phyloP scores from a whole-genome alignment of 1,140 invertebrate species.

The Lepidurus apus region DNA sequence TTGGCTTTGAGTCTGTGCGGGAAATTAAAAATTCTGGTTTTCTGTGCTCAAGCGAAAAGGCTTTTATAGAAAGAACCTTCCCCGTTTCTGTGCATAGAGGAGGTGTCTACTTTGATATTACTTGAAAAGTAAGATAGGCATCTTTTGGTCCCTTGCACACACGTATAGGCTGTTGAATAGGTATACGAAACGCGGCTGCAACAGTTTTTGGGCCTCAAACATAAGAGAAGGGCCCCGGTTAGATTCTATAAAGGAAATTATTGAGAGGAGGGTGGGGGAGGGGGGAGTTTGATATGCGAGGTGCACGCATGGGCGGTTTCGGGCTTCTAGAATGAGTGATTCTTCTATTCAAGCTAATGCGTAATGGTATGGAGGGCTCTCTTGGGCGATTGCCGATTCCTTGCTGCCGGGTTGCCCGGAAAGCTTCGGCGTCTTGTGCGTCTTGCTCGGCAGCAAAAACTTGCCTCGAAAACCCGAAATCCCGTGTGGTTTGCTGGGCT shows the following conservation, averaged over 20 bases:
- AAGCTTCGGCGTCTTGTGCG: not conserved
- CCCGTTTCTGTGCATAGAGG: not conserved
- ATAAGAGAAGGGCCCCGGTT: no score
- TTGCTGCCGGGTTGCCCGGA: not conserved
- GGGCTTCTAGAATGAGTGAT: no score
- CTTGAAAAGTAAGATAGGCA: not conserved
- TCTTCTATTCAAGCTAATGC: no score
- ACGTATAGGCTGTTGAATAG: not conserved
- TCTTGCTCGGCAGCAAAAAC: not conserved
- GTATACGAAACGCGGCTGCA: no score
- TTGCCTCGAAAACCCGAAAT: not conserved
- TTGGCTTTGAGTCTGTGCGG: not conserved
- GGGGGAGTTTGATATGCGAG: no score
- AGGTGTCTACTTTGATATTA: constrained; percentile 13
- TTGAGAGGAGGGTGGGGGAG: no score
- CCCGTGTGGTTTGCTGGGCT: not conserved
- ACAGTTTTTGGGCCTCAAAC: no score
- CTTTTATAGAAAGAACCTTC: not conserved
- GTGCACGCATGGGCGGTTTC: no score
- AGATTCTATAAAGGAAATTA: no score
- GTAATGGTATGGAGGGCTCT: no score
- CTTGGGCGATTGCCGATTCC: not conserved
- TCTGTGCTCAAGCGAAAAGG: not conserved
- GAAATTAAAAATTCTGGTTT: not conserved
- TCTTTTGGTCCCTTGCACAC: not conserved